A percentile compares a stretch with the other conserved stretches of the same genome.
Conservation (phyloP, 2,797 vertebrate genomes). For the Pangasius djambal region DNA sequence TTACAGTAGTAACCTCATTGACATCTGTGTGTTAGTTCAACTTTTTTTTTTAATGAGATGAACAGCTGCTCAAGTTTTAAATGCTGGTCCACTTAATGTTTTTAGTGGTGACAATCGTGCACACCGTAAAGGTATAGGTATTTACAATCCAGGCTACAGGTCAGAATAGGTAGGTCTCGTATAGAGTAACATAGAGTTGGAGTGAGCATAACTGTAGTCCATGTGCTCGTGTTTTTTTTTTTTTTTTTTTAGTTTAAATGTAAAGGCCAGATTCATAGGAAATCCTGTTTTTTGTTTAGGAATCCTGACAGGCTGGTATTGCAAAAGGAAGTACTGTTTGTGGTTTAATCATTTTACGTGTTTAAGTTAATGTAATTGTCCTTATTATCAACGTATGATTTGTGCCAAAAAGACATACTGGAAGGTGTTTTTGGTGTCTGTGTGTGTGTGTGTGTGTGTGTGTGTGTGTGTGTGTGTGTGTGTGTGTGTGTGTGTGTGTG, state of each 20-base stretch:
- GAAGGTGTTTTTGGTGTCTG: neutral
- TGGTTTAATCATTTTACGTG: neutral
- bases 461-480: neutral
- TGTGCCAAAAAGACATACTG: conserved; percentile 46
- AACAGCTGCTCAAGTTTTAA: conserved; percentile 14
- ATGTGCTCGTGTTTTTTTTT: neutral
- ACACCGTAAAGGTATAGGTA: neutral
- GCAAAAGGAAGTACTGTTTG: conserved; percentile 29
- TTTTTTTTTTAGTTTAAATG: neutral
- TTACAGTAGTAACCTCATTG: conserved; percentile 2
- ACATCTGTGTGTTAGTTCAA: neutral
- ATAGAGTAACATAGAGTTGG: neutral
- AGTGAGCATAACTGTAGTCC: conserved; percentile 13
- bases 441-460: conserved; percentile 1
- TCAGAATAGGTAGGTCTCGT: neutral
- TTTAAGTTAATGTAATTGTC: conserved; percentile 23
- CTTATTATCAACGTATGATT: conserved; percentile 37
- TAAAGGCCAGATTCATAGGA: conserved; percentile 1
- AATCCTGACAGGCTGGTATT: conserved; percentile 10
- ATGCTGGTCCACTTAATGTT: neutral
- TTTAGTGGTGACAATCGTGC: conserved; percentile 21
- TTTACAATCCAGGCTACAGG: conserved; percentile 3
- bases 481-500: neutral
- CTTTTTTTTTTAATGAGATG: neutral
- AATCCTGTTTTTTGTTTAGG: conserved; percentile 10